Evolutionary conservation across 2,797 vertebrate species (phyloP).

Genomic region (Micrastur ruficollis): DNA sequence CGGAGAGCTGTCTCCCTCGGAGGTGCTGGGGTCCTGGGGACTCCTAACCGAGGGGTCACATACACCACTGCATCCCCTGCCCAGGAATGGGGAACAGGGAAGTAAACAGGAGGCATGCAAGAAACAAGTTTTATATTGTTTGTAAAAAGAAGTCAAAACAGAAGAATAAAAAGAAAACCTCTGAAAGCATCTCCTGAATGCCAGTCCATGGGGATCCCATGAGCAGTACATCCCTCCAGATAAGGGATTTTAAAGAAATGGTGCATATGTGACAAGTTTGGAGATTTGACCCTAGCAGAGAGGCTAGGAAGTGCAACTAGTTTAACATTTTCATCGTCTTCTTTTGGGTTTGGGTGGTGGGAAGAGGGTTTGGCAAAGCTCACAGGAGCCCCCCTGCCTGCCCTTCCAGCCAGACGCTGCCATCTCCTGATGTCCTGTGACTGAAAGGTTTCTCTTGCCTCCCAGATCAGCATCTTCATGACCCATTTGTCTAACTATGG

Average conservation of each 20-base stretch:
- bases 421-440: not conserved
- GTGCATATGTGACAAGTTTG: not conserved
- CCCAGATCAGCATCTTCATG: slow-evolving; percentile 98
- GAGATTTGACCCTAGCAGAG: not conserved
- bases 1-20: fast-evolving
- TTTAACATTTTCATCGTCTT: not conserved
- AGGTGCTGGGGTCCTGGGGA: too few species aligned
- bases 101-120: not conserved
- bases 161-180: not conserved
- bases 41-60: fast-evolving
- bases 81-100: not conserved
- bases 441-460: slow-evolving; percentile 4
- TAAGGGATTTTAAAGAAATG: not conserved
- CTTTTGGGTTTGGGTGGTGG: not conserved
- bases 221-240: not conserved
- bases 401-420: not conserved
- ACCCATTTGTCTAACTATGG: slow-evolving; percentile 97
- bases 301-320: too few species aligned
- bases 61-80: fast-evolving
- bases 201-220: not conserved
- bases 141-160: not conserved
- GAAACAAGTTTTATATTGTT: not conserved
- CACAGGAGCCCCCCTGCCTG: not conserved
- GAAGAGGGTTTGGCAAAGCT: not conserved
- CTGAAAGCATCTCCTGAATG: not conserved